Evolutionary conservation across 2,888 invertebrate genomes (phyloP).

Genomic region (Brachynemurus nebulosus): DNA sequence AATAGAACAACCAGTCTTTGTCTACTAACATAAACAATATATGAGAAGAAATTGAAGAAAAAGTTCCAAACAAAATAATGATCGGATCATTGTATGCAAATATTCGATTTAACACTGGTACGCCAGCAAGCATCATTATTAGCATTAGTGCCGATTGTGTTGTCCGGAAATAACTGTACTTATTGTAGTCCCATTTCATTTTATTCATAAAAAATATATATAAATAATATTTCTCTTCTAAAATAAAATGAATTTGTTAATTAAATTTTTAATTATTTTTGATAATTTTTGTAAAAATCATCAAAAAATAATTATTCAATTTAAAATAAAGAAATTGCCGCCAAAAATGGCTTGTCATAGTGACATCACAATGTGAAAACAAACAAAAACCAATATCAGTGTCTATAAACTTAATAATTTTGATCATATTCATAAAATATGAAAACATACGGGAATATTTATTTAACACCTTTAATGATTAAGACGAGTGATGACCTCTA

Average conservation of each 20-base stretch:
- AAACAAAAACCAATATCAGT: too few relatives aligned
- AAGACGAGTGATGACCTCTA: too few relatives aligned
- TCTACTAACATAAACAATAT: slow-evolving; percentile 36
- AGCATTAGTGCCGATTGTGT: slow-evolving; percentile 59
- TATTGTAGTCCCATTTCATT: slow-evolving; percentile 54
- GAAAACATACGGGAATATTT: too few relatives aligned
- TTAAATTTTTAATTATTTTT: slow-evolving; percentile 8
- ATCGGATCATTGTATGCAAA: slow-evolving; percentile 54
- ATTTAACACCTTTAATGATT: too few relatives aligned
- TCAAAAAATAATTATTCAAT: too few relatives aligned
- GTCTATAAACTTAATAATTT: too few relatives aligned
- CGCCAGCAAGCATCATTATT: slow-evolving; percentile 50
- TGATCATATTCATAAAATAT: too few relatives aligned
- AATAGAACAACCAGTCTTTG: slow-evolving; percentile 7
- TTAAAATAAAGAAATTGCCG: too few relatives aligned
- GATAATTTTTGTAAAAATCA: too few relatives aligned
- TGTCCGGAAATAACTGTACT: slow-evolving; percentile 60
- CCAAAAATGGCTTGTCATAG: too few relatives aligned
- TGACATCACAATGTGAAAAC: too few relatives aligned
- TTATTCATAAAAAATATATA: slow-evolving; percentile 59
- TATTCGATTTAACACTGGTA: slow-evolving; percentile 55
- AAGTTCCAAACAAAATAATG: slow-evolving; percentile 57
- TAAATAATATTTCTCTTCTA: slow-evolving; percentile 63
- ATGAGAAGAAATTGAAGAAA: slow-evolving; percentile 53
- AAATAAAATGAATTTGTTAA: slow-evolving; percentile 15